A percentile compares a stretch with the other conserved stretches of the same genome.
These are phyloP conservation scores for Cryptomyrus ogoouensis DNA, from an alignment of 2,113 vertebrate genomes.

Conservation along the genomic window DNA sequence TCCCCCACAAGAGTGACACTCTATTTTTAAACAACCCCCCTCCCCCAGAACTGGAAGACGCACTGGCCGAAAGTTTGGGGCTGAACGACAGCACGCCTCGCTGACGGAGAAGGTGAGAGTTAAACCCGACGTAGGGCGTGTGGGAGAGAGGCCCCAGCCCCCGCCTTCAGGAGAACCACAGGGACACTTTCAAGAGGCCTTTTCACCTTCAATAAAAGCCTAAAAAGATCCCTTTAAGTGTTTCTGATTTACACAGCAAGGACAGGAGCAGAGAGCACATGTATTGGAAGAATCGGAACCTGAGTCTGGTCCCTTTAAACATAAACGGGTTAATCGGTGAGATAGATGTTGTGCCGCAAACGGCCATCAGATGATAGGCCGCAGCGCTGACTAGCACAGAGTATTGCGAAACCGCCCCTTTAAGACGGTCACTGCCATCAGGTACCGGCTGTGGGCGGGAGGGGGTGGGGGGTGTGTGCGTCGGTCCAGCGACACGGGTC, in stretches of 20 bases:
- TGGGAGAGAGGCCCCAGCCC: not conserved
- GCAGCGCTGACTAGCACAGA: not conserved
- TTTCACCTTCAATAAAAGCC: not conserved
- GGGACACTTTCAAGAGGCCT: not conserved
- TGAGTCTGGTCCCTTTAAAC: not conserved
- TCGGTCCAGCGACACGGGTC: conserved; percentile 46
- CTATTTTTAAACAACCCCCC: not conserved
- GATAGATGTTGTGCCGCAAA: not conserved
- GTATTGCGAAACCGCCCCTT: not conserved
- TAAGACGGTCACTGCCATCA: not conserved
- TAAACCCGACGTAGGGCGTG: not conserved
- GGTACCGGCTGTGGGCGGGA: not conserved
- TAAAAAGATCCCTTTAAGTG: not conserved
- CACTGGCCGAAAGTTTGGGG: not conserved
- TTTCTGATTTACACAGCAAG: not conserved
- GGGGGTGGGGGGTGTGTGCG: conserved; percentile 30
- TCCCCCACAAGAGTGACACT: not conserved
- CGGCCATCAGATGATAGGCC: not conserved
- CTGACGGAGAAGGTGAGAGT: not conserved
- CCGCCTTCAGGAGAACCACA: not conserved
- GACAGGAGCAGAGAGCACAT: not conserved
- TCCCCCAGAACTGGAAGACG: not conserved
- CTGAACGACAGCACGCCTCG: not conserved
- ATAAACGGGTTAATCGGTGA: not conserved
- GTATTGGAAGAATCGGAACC: not conserved